These are phyloP conservation scores for Phortica variegata DNA, from an alignment of 1,140 invertebrate species.

Conservation along the genomic window DNA sequence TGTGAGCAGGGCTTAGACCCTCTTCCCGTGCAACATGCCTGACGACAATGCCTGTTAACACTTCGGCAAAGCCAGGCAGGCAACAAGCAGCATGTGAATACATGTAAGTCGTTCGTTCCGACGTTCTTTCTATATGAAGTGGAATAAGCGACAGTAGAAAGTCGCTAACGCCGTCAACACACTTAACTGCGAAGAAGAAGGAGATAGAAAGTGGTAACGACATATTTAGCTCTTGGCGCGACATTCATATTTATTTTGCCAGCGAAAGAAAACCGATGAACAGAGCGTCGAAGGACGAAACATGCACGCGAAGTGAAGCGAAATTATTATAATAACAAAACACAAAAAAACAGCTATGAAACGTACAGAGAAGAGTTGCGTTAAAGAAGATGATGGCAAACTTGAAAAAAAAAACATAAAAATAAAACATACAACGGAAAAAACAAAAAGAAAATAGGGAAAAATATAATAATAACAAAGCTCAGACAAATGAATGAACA, in stretches of 20 bases:
- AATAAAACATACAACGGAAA: constrained; percentile 14
- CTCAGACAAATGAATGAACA: constrained; percentile 31
- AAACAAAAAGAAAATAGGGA: constrained; percentile 16
- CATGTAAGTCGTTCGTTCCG: no score
- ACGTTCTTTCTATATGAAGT: constrained; percentile 12
- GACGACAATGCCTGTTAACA: constrained; percentile 3
- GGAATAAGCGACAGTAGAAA: constrained; percentile 7
- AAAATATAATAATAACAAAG: constrained; percentile 46
- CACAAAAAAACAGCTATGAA: constrained; percentile 7
- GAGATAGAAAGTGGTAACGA: constrained; percentile 35
- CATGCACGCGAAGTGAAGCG: no score
- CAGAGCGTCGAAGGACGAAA: no score
- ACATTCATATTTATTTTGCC: constrained; percentile 44
- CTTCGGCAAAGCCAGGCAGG: constrained; percentile 16
- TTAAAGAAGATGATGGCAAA: constrained; percentile 16
- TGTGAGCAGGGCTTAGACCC: no score
- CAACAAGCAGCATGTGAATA: no score
- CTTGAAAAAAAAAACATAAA: constrained; percentile 15
- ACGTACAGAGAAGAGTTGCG: no score
- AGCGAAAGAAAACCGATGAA: no score
- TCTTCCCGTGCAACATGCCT: constrained; percentile 1
- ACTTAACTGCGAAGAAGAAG: constrained; percentile 15
- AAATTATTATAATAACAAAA: constrained; percentile 48
- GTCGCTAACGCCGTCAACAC: constrained; percentile 9
- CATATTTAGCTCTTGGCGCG: constrained; percentile 44